phyloP scores from a whole-genome alignment of 1,140 invertebrate species.

The Zaprionus vittiger region DNA sequence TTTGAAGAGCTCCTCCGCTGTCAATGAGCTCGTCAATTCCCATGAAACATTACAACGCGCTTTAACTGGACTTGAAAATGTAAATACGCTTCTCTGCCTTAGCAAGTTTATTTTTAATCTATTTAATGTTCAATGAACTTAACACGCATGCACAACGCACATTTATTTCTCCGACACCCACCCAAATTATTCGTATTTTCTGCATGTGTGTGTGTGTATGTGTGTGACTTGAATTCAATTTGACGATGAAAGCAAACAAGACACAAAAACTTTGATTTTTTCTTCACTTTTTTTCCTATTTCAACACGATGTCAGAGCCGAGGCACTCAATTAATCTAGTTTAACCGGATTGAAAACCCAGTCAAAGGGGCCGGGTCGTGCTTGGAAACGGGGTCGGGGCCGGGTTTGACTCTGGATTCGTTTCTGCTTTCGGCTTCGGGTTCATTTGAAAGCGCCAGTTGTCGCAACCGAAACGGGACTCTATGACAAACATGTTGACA shows the following conservation, averaged over 20 bases:
- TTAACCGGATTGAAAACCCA: constrained; percentile 73
- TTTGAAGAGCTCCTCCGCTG: constrained; percentile 13
- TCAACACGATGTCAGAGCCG: constrained; percentile 30
- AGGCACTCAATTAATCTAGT: constrained; percentile 80
- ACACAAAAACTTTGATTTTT: constrained; percentile 49
- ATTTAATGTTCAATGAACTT: constrained; percentile 76
- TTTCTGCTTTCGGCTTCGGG: neutral
- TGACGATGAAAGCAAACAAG: constrained; percentile 29
- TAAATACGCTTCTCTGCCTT: constrained; percentile 33
- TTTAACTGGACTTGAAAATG: constrained; percentile 36
- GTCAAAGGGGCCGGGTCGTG: constrained; percentile 43
- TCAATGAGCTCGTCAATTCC: constrained; percentile 28
- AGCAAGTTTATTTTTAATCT: constrained; percentile 70
- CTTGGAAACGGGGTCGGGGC: constrained; percentile 17
- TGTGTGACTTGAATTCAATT: constrained; percentile 74
- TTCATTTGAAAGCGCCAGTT: constrained; percentile 25
- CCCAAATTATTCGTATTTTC: constrained; percentile 47
- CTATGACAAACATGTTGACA: constrained; percentile 76
- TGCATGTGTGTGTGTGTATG: constrained; percentile 57
- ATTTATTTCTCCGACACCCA: constrained; percentile 51
- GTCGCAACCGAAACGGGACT: constrained; percentile 41
- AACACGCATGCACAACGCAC: constrained; percentile 53
- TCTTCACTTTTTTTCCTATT: constrained; percentile 25
- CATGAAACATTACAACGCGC: constrained; percentile 41
- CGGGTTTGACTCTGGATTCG: neutral